Evolutionary conservation across 2,797 vertebrate genomes (phyloP).

Genomic region (Halcyon chelicuti): DNA sequence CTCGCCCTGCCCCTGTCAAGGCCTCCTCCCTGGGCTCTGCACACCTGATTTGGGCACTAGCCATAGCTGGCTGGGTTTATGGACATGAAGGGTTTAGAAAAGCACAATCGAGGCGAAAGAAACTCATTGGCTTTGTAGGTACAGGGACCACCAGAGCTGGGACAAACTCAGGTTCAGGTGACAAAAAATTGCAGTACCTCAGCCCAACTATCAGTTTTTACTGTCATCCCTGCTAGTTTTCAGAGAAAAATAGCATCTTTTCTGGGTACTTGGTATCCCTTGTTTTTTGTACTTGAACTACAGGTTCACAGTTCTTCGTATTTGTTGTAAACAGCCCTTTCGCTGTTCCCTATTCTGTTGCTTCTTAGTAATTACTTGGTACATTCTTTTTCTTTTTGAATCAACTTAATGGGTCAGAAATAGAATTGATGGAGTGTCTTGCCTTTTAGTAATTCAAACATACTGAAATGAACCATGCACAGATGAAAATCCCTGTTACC

Average conservation of each 20-base stretch:
- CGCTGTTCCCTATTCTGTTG: constrained; percentile 12
- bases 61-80: fast-evolving
- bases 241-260: neutral
- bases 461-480: constrained; percentile 27
- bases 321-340: neutral
- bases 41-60: neutral
- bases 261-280: neutral
- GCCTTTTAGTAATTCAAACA: constrained; percentile 11
- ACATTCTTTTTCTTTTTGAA: constrained; percentile 26
- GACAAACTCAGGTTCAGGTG: fast-evolving
- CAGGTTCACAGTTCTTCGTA: neutral
- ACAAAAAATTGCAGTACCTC: neutral
- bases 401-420: constrained; percentile 57
- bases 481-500: constrained; percentile 2
- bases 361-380: constrained; percentile 33
- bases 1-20: neutral
- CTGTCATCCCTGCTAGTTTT: neutral
- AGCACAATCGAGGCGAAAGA: fast-evolving
- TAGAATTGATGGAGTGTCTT: neutral
- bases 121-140: fast-evolving
- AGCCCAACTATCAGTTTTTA: fast-evolving
- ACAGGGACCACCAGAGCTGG: fast-evolving
- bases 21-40: neutral
- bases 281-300: neutral
- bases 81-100: neutral